Evolutionary conservation across 1,140 invertebrate species (phyloP).

Genomic region (Drosophila tsacasi): DNA sequence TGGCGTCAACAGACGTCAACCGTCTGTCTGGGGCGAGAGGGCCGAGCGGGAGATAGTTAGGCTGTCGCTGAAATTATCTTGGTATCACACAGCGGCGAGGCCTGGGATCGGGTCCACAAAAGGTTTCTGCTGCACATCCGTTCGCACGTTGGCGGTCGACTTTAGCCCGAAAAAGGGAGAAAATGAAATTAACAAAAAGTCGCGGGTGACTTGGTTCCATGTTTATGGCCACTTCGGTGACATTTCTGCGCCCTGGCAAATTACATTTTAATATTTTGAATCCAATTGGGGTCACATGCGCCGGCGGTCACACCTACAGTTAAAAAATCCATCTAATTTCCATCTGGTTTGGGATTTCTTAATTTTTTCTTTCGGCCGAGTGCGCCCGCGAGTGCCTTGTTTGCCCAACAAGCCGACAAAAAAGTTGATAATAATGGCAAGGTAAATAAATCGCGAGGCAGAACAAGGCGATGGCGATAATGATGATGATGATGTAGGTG

Average conservation of each 20-base stretch:
- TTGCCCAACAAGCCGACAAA: slow-evolving; percentile 64
- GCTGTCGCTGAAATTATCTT: slow-evolving; percentile 58
- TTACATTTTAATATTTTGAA: slow-evolving; percentile 64
- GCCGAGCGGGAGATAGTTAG: slow-evolving; percentile 24
- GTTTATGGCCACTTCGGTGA: slow-evolving; percentile 56
- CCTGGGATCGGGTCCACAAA: slow-evolving; percentile 24
- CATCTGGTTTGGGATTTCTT: slow-evolving; percentile 51
- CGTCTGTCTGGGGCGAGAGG: not conserved
- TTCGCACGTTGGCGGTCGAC: slow-evolving; percentile 66
- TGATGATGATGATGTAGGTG: slow-evolving; percentile 28
- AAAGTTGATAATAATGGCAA: slow-evolving; percentile 76
- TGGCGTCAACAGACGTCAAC: slow-evolving; percentile 42
- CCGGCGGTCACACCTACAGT: slow-evolving; percentile 68
- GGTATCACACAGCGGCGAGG: slow-evolving; percentile 25
- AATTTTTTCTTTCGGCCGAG: slow-evolving; percentile 41
- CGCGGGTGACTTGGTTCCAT: slow-evolving; percentile 28
- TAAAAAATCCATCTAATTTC: slow-evolving; percentile 41
- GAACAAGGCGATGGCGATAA: slow-evolving; percentile 48
- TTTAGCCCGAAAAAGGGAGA: not conserved
- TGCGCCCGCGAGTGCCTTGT: slow-evolving; percentile 57
- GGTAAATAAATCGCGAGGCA: slow-evolving; percentile 45
- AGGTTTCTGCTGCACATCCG: slow-evolving; percentile 70
- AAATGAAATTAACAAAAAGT: slow-evolving; percentile 19
- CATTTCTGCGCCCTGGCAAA: slow-evolving; percentile 61
- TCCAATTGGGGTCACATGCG: slow-evolving; percentile 81